These are phyloP conservation scores for Furnarius figulus DNA, from an alignment of 2,113 vertebrate genomes.

Conservation along the genomic window DNA sequence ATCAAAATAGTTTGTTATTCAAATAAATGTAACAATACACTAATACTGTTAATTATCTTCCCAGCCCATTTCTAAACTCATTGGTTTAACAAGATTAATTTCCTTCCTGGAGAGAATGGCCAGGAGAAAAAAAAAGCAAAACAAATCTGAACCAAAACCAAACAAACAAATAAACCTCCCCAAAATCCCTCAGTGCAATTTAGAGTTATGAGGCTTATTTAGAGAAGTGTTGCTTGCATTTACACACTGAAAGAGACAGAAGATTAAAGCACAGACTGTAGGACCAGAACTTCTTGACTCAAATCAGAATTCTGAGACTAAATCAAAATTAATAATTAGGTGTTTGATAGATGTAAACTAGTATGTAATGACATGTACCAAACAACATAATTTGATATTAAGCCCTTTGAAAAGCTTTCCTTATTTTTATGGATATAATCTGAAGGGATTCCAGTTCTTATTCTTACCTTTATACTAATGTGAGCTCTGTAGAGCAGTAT, in stretches of 20 bases:
- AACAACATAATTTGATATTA: background rate
- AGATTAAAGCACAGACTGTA: background rate
- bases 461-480: background rate
- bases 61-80: background rate
- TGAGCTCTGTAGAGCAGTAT: background rate
- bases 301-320: background rate
- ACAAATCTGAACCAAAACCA: background rate
- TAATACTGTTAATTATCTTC: background rate
- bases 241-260: background rate
- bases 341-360: background rate
- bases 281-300: background rate
- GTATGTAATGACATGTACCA: background rate
- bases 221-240: background rate
- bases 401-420: background rate
- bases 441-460: background rate
- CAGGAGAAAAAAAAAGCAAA: background rate
- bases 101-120: background rate
- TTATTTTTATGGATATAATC: background rate
- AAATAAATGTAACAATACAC: background rate
- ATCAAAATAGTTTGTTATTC: background rate
- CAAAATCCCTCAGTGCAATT: background rate
- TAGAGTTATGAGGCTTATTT: background rate
- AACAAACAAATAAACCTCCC: background rate
- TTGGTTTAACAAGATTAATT: background rate
- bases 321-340: background rate